phyloP scores from a whole-genome alignment of 2,888 invertebrate species.

The Drosophila colorata region DNA sequence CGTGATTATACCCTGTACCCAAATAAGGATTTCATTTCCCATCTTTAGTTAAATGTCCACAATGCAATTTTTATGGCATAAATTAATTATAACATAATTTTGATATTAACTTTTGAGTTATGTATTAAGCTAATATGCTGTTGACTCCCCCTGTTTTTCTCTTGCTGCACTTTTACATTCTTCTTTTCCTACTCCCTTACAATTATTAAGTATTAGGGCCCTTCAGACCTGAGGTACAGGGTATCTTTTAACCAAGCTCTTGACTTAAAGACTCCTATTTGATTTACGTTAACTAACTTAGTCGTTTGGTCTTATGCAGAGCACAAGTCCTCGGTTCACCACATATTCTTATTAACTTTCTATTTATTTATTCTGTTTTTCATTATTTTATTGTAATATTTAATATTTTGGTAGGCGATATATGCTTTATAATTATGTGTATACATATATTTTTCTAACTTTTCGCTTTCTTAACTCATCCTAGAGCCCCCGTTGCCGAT shows the following conservation, averaged over 20 bases:
- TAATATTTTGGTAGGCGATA: conserved; percentile 1
- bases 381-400: not conserved
- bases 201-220: not conserved
- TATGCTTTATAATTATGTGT: not conserved
- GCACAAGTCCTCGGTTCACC: conserved; percentile 29
- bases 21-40: not conserved
- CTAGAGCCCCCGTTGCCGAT: conserved; percentile 91
- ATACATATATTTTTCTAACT: conserved; percentile 9
- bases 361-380: conserved; percentile 7
- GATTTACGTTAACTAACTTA: conserved; percentile 1
- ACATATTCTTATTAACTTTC: conserved; percentile 20
- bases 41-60: not conserved
- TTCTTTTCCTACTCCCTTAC: no score
- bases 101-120: no score
- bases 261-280: not conserved
- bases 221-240: not conserved
- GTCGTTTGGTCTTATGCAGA: conserved; percentile 7
- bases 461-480: conserved; percentile 2
- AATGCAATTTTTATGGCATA: no score
- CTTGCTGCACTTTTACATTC: not conserved
- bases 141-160: not conserved
- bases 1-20: not conserved
- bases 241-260: not conserved
- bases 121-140: not conserved
- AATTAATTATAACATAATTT: no score